phyloP scores from a whole-genome alignment of 2,113 vertebrate genomes.

The Nibea coibor region DNA sequence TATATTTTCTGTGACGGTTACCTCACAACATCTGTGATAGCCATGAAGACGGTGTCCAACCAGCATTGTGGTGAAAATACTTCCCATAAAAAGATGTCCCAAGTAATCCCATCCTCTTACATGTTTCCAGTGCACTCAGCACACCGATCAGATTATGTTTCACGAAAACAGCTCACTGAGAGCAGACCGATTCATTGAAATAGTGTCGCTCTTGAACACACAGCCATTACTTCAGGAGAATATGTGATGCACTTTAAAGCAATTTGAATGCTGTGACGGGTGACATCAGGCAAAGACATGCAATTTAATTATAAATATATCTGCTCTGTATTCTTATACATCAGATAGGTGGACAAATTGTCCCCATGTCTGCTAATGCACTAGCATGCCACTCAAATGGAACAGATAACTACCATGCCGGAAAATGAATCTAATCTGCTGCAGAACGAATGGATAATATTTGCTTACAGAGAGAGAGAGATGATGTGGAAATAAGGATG shows the following conservation, averaged over 20 bases:
- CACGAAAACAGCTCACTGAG: no score
- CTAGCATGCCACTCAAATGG: not conserved
- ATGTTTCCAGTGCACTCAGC: constrained; percentile 6
- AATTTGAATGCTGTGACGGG: not conserved
- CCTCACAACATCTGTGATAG: constrained; percentile 8
- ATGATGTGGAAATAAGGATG: constrained; percentile 1
- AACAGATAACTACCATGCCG: not conserved
- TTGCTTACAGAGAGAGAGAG: not conserved
- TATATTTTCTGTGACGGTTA: not conserved
- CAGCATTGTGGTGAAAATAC: not conserved
- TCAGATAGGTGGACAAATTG: not conserved
- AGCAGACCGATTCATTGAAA: no score
- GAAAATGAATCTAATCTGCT: constrained; percentile 13
- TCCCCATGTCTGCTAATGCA: not conserved
- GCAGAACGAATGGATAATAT: constrained; percentile 3
- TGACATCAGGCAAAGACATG: not conserved
- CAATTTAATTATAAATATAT: not conserved
- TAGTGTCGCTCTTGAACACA: not conserved
- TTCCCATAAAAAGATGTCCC: not conserved
- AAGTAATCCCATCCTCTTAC: not conserved
- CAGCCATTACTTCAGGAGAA: not conserved
- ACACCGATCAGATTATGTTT: not conserved
- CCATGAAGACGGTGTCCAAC: not conserved
- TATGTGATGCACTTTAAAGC: not conserved
- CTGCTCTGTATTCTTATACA: not conserved